phyloP scores from a whole-genome alignment of 2,888 invertebrate species.

The Bembecia ichneumoniformis region DNA sequence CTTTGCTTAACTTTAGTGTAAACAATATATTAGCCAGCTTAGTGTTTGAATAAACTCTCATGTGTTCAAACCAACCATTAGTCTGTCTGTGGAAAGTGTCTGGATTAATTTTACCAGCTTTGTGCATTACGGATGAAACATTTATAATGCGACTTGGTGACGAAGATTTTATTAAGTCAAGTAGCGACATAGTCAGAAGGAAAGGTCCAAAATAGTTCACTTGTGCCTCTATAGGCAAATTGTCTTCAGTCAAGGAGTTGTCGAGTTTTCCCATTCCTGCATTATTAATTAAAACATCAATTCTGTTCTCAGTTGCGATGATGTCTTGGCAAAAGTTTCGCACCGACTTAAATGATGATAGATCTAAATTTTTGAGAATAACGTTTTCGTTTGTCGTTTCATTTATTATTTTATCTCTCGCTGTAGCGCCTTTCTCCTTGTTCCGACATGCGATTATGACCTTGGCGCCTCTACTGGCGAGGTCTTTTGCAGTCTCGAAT shows the following conservation, averaged over 20 bases:
- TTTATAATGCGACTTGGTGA: constrained; percentile 80
- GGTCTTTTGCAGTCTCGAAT: constrained; percentile 35
- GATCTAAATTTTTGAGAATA: constrained; percentile 77
- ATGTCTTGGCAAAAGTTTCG: constrained; percentile 84
- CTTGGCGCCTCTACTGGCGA: constrained; percentile 59
- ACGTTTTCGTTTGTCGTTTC: constrained; percentile 77
- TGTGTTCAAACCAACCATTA: constrained; percentile 55
- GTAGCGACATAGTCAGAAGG: constrained; percentile 85
- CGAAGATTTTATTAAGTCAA: constrained; percentile 80
- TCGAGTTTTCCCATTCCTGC: constrained; percentile 81
- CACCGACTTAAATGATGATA: constrained; percentile 80
- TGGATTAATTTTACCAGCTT: constrained; percentile 75
- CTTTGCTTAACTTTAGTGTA: constrained; percentile 77
- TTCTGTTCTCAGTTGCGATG: constrained; percentile 73
- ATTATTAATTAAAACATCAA: constrained; percentile 88
- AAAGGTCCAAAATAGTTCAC: constrained; percentile 93
- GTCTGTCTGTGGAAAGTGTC: constrained; percentile 78
- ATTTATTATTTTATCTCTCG: constrained; percentile 73
- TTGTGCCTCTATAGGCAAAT: constrained; percentile 86
- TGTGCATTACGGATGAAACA: constrained; percentile 82
- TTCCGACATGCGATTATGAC: constrained; percentile 70
- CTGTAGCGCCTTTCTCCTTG: constrained; percentile 24
- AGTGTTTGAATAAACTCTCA: constrained; percentile 74
- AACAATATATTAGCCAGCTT: constrained; percentile 83
- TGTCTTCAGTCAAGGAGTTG: constrained; percentile 79